phyloP scores from a whole-genome alignment of 2,113 vertebrate species.

The Bambusicola thoracicus region DNA sequence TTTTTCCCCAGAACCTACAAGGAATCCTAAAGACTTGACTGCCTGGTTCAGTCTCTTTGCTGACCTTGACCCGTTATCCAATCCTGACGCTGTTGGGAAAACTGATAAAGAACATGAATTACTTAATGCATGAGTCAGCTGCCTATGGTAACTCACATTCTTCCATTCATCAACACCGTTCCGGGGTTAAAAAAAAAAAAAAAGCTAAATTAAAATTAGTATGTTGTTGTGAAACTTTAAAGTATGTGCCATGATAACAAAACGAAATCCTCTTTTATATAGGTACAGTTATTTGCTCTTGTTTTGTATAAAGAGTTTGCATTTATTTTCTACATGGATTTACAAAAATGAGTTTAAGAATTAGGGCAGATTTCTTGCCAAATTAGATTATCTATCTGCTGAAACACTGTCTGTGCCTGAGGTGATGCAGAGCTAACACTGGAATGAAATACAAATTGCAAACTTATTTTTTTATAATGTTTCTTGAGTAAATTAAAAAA shows the following conservation, averaged over 20 bases:
- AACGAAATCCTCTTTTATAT: slow-evolving; percentile 76
- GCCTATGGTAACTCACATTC: slow-evolving; percentile 45
- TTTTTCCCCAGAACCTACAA: slow-evolving; percentile 78
- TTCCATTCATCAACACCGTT: slow-evolving; percentile 35
- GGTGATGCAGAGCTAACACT: background rate
- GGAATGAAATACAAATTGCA: slow-evolving; percentile 59
- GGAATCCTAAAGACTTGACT: slow-evolving; percentile 85
- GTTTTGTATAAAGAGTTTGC: slow-evolving; percentile 70
- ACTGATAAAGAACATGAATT: slow-evolving; percentile 90
- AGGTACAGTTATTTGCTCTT: slow-evolving; percentile 71
- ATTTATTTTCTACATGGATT: slow-evolving; percentile 61
- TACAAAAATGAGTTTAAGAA: slow-evolving; percentile 33
- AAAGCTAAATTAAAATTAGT: slow-evolving; percentile 44
- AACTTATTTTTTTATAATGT: slow-evolving; percentile 72
- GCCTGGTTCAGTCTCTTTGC: slow-evolving; percentile 97
- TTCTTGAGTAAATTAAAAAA: slow-evolving; percentile 51
- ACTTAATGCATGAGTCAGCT: slow-evolving; percentile 86
- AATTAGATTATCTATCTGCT: slow-evolving; percentile 43
- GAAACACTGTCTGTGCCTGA: slow-evolving; percentile 47
- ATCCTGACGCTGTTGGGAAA: slow-evolving; percentile 93
- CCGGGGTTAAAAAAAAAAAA: slow-evolving; percentile 9
- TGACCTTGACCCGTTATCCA: slow-evolving; percentile 94
- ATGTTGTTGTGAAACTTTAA: slow-evolving; percentile 73
- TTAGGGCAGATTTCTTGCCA: slow-evolving; percentile 58
- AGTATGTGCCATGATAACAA: slow-evolving; percentile 81